Evolutionary conservation across 2,797 vertebrate species (phyloP).

Genomic region (Salmo trutta): DNA sequence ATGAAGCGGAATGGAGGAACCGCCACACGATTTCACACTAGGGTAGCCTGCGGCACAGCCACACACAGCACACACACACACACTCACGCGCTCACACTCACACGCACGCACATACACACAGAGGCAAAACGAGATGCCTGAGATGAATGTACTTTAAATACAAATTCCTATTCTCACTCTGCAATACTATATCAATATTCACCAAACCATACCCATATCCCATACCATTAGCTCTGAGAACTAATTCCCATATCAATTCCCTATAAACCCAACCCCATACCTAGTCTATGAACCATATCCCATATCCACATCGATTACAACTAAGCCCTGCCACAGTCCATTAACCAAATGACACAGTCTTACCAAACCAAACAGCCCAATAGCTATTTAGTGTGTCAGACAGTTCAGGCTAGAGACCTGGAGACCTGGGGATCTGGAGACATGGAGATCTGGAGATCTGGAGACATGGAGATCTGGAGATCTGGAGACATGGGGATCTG

Average conservation of each 20-base stretch:
- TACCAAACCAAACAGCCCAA: not conserved
- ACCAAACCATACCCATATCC: slow-evolving; percentile 61
- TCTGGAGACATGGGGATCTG: no score
- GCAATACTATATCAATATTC: slow-evolving; percentile 64
- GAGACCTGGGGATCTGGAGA: no score
- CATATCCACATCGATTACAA: slow-evolving; percentile 4
- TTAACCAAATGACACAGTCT: slow-evolving; percentile 18
- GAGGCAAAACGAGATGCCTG: slow-evolving; percentile 48
- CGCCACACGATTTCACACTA: slow-evolving; percentile 74
- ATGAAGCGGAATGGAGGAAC: slow-evolving; percentile 81
- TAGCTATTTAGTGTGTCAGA: not conserved
- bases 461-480: no score
- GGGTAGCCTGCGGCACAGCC: slow-evolving; percentile 58
- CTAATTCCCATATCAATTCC: slow-evolving; percentile 49
- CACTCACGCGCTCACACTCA: not conserved
- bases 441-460: no score
- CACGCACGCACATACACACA: slow-evolving; percentile 10
- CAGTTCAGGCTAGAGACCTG: not conserved
- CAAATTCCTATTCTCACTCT: slow-evolving; percentile 53
- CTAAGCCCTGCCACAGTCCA: slow-evolving; percentile 39
- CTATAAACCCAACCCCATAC: slow-evolving; percentile 18
- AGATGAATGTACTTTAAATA: slow-evolving; percentile 53
- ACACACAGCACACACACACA: slow-evolving; percentile 18
- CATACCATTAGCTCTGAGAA: slow-evolving; percentile 47
- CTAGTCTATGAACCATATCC: slow-evolving; percentile 2